Conservation (phyloP, 2,888 invertebrate species). For the Folsomia candida region DNA sequence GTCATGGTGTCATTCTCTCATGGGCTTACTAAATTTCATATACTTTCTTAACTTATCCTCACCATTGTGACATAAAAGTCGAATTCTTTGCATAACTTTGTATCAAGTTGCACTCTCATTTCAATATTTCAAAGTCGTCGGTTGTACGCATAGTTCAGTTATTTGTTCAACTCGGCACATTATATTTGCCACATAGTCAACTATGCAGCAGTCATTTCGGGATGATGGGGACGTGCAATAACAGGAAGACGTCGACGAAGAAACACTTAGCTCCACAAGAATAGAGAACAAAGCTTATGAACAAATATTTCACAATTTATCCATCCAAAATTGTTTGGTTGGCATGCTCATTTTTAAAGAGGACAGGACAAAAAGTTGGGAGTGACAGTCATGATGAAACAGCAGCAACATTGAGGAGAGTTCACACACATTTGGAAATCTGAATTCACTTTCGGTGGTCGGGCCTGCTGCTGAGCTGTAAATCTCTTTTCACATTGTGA, state of each 20-base stretch:
- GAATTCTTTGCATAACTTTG: slow-evolving; percentile 16
- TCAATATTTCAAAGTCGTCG: neutral
- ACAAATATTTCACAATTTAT: slow-evolving; percentile 4
- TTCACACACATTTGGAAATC: slow-evolving; percentile 10
- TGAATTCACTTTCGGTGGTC: neutral
- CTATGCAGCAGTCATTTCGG: slow-evolving; percentile 2
- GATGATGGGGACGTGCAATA: neutral
- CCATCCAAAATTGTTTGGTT: neutral
- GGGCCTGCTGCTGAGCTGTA: slow-evolving; percentile 7
- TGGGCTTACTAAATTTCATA: slow-evolving; percentile 13
- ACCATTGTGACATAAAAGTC: slow-evolving; percentile 8
- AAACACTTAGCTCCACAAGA: neutral
- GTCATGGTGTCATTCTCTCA: slow-evolving; percentile 15
- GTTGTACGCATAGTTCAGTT: neutral
- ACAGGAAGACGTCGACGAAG: neutral
- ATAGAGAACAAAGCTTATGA: neutral
- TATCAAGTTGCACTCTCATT: neutral
- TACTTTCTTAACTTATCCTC: slow-evolving; percentile 13
- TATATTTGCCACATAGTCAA: neutral
- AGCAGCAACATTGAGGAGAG: slow-evolving; percentile 9
- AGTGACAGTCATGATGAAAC: slow-evolving; percentile 21
- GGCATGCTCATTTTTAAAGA: slow-evolving; percentile 2
- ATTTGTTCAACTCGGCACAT: neutral
- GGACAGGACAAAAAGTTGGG: slow-evolving; percentile 5
- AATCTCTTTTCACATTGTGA: slow-evolving; percentile 20